These are phyloP conservation scores for Sciurus niger DNA, from an alignment of 2,113 vertebrate species.

Conservation along the genomic window DNA sequence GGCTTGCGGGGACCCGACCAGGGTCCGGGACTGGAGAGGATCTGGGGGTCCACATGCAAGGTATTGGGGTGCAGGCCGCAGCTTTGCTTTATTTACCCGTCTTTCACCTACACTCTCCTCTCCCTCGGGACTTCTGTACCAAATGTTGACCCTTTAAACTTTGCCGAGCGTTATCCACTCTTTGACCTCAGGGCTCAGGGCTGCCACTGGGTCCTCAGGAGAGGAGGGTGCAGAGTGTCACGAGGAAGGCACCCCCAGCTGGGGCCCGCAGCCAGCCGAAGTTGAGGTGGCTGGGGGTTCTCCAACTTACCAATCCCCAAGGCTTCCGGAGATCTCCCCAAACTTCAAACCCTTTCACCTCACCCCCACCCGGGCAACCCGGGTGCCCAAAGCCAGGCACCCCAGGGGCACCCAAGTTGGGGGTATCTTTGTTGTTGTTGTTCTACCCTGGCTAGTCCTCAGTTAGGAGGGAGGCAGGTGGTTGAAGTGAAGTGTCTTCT, in stretches of 20 bases:
- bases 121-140: neutral
- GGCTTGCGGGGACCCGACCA: neutral
- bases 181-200: neutral
- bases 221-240: neutral
- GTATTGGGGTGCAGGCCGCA: neutral
- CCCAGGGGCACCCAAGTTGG: neutral
- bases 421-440: constrained; percentile 37
- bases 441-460: neutral
- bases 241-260: neutral
- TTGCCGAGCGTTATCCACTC: neutral
- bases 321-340: neutral
- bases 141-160: constrained; percentile 26
- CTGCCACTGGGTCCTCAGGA: neutral
- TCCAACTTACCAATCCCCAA: neutral
- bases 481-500: neutral
- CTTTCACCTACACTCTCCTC: neutral
- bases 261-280: neutral
- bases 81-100: neutral
- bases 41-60: neutral
- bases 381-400: neutral
- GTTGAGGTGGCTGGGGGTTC: neutral
- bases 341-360: neutral
- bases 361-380: neutral
- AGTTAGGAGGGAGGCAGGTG: neutral
- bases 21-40: neutral